phyloP scores from a whole-genome alignment of 2,113 vertebrate genomes.

The Salminus brasiliensis region DNA sequence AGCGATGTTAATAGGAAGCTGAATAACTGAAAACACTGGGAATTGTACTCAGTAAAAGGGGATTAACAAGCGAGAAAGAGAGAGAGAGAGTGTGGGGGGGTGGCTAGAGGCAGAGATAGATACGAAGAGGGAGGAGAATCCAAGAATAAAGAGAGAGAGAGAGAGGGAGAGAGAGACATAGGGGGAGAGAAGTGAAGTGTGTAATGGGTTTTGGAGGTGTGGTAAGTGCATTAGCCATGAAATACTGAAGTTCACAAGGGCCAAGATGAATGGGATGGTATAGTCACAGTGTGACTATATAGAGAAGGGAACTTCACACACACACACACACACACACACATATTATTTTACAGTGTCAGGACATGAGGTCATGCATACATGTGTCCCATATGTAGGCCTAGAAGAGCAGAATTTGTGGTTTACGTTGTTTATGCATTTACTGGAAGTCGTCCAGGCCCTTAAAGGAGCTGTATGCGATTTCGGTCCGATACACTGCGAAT shows the following conservation, averaged over 20 bases:
- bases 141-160: background rate
- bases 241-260: background rate
- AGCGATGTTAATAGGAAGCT: too few relatives aligned
- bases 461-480: too few relatives aligned
- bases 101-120: background rate
- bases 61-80: background rate
- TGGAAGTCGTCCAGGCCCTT: too few relatives aligned
- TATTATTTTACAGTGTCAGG: background rate
- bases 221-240: background rate
- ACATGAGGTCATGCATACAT: too few relatives aligned
- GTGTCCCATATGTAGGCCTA: too few relatives aligned
- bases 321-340: background rate
- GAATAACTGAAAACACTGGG: background rate
- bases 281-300: background rate
- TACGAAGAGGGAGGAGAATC: background rate
- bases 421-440: too few relatives aligned
- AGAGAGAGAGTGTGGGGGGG: background rate
- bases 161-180: too few relatives aligned
- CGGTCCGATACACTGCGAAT: too few relatives aligned
- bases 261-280: background rate
- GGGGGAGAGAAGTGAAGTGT: background rate
- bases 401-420: too few relatives aligned
- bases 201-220: constrained; percentile 15
- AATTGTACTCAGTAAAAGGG: background rate
- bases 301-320: too few relatives aligned